Base-by-base conservation (phyloP, 2,888 invertebrate genomes). In the Hirudinaria manillensis region DNA sequence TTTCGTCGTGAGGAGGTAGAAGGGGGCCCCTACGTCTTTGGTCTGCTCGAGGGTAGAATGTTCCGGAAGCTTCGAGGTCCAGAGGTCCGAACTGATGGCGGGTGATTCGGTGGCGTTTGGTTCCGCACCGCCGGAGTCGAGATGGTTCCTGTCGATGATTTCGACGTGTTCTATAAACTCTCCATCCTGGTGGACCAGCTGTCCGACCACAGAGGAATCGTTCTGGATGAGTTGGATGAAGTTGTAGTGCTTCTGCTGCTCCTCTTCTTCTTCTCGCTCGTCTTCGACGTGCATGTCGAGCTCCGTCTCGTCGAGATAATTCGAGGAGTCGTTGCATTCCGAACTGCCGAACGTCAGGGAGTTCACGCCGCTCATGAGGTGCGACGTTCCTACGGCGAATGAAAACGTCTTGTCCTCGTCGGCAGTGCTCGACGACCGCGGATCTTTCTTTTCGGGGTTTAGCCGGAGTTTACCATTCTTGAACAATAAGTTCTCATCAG, bases 181-280 rank as follows among this genome's bases (percentile, higher is more conserved):
- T 24, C 36, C 73, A 27, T 55, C 65, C 36, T 56, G 61, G 19
- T 55, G 36, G 38, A 73, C 73, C 6, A 56, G 61, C 61, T 68
- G 68, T 10, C 36, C 36, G 36, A 68, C 36, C 2, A 73, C 32
- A 36, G 56, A 56, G 16, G 36, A 34, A 10, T 73, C 73, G n/a
- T 61, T 73, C 19, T 73, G 61, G 16, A 65, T 73, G 16, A 73
- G 45, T 19, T 73, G 61, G 32, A 73, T 73, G 24, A 65, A 65
- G 34, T 73, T 73, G 65, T 73, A 73, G 16, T 73, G 73, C n/a
- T 73, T 73, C 19, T 51, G 56, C 13, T 32, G 36, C 32, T 73
- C 65, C 34, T 73, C 65, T 27, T 72, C 72, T 24, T 51, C 51
- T 53, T 32, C 73, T 21, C 3, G 24, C 29, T 61, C 24, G 7